Conservation (phyloP, 2,888 invertebrate genomes). For the Thyatira batis region DNA sequence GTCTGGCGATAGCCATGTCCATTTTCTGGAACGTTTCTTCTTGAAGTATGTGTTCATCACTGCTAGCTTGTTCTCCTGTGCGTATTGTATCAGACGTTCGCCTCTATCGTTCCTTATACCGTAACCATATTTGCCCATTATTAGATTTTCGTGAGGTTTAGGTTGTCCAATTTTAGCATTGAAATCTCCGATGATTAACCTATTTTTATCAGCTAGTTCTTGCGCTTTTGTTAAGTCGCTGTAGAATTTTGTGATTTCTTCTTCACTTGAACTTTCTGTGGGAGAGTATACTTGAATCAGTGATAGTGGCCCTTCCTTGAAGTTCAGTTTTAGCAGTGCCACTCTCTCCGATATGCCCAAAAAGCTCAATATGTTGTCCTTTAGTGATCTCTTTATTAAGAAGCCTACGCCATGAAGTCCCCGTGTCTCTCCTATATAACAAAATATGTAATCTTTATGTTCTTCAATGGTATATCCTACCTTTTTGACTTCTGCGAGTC, state of each 20-base stretch:
- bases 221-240: slow-evolving; percentile 2
- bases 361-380: slow-evolving; percentile 1
- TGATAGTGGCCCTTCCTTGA: neutral
- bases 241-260: slow-evolving; percentile 13
- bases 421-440: slow-evolving; percentile 13
- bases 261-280: slow-evolving; percentile 11
- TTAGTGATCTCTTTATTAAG: slow-evolving; percentile 16
- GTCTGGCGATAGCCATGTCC: slow-evolving; percentile 4
- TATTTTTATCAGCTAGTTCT: neutral
- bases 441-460: slow-evolving; percentile 23
- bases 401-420: slow-evolving; percentile 27
- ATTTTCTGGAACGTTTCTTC: neutral
- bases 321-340: slow-evolving; percentile 7
- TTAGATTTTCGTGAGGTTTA: slow-evolving; percentile 6
- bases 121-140: slow-evolving; percentile 15
- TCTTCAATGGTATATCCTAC: slow-evolving; percentile 21
- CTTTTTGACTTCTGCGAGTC: slow-evolving; percentile 22
- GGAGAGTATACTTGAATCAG: slow-evolving; percentile 17
- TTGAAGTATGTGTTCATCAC: slow-evolving; percentile 18
- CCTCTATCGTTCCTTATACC: slow-evolving; percentile 19
- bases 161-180: slow-evolving; percentile 15
- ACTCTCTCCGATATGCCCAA: slow-evolving; percentile 14
- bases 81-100: slow-evolving; percentile 19
- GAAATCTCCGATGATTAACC: slow-evolving; percentile 9
- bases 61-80: slow-evolving; percentile 18